Conservation (phyloP, 2,113 vertebrate genomes). For the Menidia beryllina region DNA sequence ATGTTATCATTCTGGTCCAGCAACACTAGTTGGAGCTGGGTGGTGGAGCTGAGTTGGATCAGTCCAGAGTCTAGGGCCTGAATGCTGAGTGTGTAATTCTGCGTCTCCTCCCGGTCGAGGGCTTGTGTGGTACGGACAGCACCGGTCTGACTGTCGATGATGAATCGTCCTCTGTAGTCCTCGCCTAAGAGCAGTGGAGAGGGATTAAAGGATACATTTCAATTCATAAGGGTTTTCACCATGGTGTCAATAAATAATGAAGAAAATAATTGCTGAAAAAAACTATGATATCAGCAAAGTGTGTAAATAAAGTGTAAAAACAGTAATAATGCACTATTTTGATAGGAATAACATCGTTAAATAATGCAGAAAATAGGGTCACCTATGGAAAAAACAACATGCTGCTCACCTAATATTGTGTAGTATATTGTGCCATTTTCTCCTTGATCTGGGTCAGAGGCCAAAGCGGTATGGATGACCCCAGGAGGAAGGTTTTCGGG, state of each 20-base stretch:
- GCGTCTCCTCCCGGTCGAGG: slow-evolving; percentile 88
- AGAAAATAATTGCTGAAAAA: not conserved
- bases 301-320: not conserved
- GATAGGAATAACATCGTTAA: not conserved
- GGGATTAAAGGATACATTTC: not conserved
- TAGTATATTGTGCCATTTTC: slow-evolving; percentile 86
- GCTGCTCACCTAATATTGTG: slow-evolving; percentile 83
- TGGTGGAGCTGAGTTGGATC: slow-evolving; percentile 76
- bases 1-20: slow-evolving; percentile 92
- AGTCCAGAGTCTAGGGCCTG: slow-evolving; percentile 85
- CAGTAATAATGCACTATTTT: not conserved
- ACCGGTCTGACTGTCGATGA: slow-evolving; percentile 85
- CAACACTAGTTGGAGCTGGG: slow-evolving; percentile 82
- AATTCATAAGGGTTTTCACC: not conserved
- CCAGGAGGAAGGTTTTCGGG: slow-evolving; percentile 89
- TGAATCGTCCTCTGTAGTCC: slow-evolving; percentile 84
- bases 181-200: slow-evolving; percentile 76
- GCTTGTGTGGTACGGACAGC: slow-evolving; percentile 80
- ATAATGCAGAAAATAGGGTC: not conserved
- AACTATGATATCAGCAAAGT: slow-evolving; percentile 1
- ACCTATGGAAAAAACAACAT: not conserved
- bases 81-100: slow-evolving; percentile 86
- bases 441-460: slow-evolving; percentile 86
- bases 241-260: not conserved
- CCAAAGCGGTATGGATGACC: slow-evolving; percentile 77